These are phyloP conservation scores for Rosalia funebris DNA, from an alignment of 2,888 invertebrate species.

Conservation along the genomic window DNA sequence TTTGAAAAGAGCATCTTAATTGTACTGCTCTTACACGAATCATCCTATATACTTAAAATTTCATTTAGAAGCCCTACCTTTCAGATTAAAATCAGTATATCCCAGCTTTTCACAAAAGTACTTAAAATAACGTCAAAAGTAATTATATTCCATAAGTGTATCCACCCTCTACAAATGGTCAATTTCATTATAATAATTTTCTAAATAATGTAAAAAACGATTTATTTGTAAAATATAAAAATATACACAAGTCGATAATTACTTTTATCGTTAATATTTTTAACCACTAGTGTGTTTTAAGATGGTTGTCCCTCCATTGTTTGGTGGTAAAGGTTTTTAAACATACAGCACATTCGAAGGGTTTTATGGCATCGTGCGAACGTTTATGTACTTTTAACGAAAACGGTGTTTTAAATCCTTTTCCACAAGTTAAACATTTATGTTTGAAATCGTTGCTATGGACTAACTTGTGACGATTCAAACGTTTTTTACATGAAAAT, in stretches of 20 bases:
- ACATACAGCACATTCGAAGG: constrained; percentile 56
- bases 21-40: too few species aligned
- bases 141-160: too few species aligned
- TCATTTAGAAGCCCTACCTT: too few species aligned
- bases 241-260: background rate
- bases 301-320: constrained; percentile 62
- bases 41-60: too few species aligned
- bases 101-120: too few species aligned
- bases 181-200: too few species aligned
- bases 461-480: constrained; percentile 43
- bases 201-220: background rate
- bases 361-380: constrained; percentile 46
- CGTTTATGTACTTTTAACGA: constrained; percentile 46
- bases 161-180: too few species aligned
- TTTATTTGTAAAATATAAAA: constrained; percentile 8
- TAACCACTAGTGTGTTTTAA: constrained; percentile 64
- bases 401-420: constrained; percentile 59
- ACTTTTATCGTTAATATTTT: too few species aligned
- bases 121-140: too few species aligned
- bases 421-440: constrained; percentile 64
- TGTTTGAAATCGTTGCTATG: constrained; percentile 64
- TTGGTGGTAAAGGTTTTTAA: constrained; percentile 57
- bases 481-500: constrained; percentile 44
- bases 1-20: too few species aligned
- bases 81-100: too few species aligned